Evolutionary conservation across 2,113 vertebrate species (phyloP).

Genomic region (Labrus mixtus): DNA sequence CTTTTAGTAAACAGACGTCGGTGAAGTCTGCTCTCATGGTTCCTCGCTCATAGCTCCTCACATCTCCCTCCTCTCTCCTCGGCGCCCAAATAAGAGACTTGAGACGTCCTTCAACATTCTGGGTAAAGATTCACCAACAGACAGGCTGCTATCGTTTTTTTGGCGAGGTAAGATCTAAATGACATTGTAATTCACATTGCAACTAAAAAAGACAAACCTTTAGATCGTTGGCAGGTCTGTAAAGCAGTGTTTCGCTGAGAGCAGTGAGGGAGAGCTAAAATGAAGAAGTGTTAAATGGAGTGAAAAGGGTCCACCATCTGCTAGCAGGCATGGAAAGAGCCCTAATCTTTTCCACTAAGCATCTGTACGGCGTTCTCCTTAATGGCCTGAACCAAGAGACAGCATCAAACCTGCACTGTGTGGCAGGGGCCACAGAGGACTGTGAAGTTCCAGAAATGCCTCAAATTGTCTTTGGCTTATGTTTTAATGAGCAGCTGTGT

Average conservation of each 20-base stretch:
- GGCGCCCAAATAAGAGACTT: too few species aligned
- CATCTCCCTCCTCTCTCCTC: too few species aligned
- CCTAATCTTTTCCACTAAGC: slow-evolving; percentile 53
- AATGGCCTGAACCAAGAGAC: slow-evolving; percentile 55
- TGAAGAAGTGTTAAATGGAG: slow-evolving; percentile 67
- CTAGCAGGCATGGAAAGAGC: slow-evolving; percentile 28
- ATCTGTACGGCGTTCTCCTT: slow-evolving; percentile 51
- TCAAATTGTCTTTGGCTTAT: slow-evolving; percentile 43
- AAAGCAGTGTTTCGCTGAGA: slow-evolving; percentile 33
- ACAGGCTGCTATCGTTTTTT: too few species aligned
- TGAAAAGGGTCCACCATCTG: slow-evolving; percentile 64
- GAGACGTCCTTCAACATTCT: too few species aligned
- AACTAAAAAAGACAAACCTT: not conserved
- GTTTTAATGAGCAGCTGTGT: slow-evolving; percentile 41
- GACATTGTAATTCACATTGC: too few species aligned
- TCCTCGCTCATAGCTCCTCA: too few species aligned
- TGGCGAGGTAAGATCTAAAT: too few species aligned
- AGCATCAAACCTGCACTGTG: slow-evolving; percentile 28
- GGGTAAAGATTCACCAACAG: too few species aligned
- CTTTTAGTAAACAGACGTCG: too few species aligned
- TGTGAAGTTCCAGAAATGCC: slow-evolving; percentile 26
- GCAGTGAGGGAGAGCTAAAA: slow-evolving; percentile 46
- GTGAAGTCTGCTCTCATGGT: too few species aligned
- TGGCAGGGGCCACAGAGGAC: slow-evolving; percentile 23
- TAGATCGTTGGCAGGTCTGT: slow-evolving; percentile 13